Conservation (phyloP, 2,797 vertebrate species). For the Phoebastria nigripes region DNA sequence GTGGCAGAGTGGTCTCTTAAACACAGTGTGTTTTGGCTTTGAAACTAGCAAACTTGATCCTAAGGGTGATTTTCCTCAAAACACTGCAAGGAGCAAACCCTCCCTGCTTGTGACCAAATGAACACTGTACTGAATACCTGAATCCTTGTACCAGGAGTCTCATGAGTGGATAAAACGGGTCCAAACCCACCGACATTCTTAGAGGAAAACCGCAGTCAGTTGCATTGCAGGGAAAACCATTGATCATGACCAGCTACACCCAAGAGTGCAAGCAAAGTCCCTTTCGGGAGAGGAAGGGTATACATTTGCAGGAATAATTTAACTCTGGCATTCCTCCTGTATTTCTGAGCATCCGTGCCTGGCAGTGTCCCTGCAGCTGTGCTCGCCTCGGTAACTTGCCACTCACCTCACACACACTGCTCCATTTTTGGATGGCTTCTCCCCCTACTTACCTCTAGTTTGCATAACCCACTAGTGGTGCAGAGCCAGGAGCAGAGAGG, state of each 20-base stretch:
- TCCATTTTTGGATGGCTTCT: not conserved
- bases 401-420: not conserved
- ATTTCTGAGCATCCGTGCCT: not conserved
- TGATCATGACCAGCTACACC: not conserved
- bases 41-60: constrained; percentile 43
- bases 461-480: not conserved
- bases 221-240: not conserved
- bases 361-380: not conserved
- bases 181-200: not conserved
- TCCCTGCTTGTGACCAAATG: constrained; percentile 9
- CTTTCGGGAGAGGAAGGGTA: not conserved
- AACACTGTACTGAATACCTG: not conserved
- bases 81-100: constrained; percentile 17
- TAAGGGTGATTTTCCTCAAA: constrained; percentile 8
- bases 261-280: not conserved
- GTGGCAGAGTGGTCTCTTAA: not conserved
- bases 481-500: not conserved
- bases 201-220: not conserved
- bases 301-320: not conserved
- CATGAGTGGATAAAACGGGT: not conserved
- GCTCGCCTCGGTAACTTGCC: not conserved
- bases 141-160: not conserved
- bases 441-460: not conserved
- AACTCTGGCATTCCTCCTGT: not conserved
- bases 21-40: not conserved